A percentile compares a stretch with the other conserved stretches of the same genome.
These are phyloP conservation scores for Squalus acanthias DNA, from an alignment of 2,797 vertebrate species.

Conservation along the genomic window DNA sequence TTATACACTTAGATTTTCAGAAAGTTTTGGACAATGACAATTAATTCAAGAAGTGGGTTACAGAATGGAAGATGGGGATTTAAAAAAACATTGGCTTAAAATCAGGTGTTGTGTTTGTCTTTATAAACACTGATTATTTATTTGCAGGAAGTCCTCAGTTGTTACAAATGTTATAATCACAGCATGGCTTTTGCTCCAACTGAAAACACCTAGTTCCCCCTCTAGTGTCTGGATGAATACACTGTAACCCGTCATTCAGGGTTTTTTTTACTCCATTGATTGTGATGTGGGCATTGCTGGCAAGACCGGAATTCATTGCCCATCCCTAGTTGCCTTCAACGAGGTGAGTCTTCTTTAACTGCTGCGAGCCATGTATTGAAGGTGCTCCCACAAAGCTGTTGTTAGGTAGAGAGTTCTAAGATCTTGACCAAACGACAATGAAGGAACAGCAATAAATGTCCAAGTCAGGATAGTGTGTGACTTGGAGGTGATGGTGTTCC, in stretches of 20 bases:
- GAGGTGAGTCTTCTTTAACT: background rate
- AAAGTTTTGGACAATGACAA: background rate
- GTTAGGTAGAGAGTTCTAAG: background rate
- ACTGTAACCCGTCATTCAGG: background rate
- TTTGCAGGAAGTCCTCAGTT: background rate
- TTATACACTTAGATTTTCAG: background rate
- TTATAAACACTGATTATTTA: background rate
- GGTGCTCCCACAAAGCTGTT: background rate
- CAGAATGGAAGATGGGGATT: background rate
- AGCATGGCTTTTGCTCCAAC: background rate
- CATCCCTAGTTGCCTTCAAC: background rate
- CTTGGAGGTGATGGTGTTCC: background rate
- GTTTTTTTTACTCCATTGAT: background rate
- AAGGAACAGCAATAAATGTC: background rate
- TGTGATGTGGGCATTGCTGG: background rate
- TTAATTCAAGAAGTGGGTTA: background rate
- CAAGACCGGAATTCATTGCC: background rate
- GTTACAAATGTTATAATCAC: background rate
- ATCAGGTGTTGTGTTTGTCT: background rate
- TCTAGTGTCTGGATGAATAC: background rate
- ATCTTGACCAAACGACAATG: background rate
- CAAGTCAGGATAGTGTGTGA: background rate
- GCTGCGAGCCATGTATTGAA: background rate
- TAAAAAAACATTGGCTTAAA: background rate
- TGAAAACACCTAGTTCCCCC: background rate